phyloP scores from a whole-genome alignment of 35 echinoderm and acorn worm genomes.

The Lytechinus pictus region DNA sequence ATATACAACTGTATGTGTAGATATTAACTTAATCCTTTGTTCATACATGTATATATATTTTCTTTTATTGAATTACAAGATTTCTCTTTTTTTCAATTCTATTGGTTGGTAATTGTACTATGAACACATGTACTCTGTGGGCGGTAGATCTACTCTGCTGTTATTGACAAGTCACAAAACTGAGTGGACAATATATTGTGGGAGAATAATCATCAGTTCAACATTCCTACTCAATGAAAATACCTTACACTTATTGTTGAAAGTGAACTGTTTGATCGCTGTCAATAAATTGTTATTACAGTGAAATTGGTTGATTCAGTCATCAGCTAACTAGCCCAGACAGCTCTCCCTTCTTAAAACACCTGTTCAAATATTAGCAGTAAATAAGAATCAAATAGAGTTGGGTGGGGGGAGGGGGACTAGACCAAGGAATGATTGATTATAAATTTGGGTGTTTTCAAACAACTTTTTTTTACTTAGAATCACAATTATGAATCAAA shows the following conservation, averaged over 20 bases:
- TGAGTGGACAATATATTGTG: background rate
- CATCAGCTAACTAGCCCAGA: background rate
- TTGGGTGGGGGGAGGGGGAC: background rate
- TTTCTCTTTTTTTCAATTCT: too few species aligned
- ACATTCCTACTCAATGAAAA: background rate
- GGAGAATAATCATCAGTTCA: background rate
- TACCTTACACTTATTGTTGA: background rate
- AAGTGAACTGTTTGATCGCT: background rate
- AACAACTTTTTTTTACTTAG: too few species aligned
- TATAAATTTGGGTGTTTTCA: background rate
- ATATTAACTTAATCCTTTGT: too few species aligned
- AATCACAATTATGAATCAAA: too few species aligned
- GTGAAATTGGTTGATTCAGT: background rate
- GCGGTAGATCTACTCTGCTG: background rate
- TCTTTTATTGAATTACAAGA: too few species aligned
- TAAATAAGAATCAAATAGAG: background rate
- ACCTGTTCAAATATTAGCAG: slow-evolving; percentile 39
- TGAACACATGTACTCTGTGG: too few species aligned
- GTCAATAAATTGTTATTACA: background rate
- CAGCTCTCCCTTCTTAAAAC: background rate
- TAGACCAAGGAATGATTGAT: background rate
- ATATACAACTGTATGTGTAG: too few species aligned
- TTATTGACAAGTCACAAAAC: background rate
- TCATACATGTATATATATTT: too few species aligned
- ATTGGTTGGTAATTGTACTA: too few species aligned